Conservation (phyloP, 2,113 vertebrate species). For the Zosterops pallidus region DNA sequence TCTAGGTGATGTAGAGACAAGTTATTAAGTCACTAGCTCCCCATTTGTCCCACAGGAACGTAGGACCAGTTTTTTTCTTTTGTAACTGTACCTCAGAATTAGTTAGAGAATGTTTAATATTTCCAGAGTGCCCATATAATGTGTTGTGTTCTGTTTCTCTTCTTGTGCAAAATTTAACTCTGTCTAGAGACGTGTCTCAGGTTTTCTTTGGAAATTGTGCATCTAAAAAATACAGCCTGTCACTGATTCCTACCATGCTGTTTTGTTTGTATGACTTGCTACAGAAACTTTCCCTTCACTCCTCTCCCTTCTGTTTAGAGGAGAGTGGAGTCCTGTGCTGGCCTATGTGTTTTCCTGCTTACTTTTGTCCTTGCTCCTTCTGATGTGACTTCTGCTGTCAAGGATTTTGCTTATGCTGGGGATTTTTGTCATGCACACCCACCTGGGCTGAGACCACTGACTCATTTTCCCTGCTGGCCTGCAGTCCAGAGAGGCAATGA, state of each 20-base stretch:
- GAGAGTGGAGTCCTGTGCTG: neutral
- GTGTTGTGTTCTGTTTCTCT: neutral
- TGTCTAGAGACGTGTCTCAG: neutral
- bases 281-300: neutral
- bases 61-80: neutral
- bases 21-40: neutral
- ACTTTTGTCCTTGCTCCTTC: neutral
- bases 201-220: neutral
- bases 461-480: neutral
- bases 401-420: neutral
- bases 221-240: neutral
- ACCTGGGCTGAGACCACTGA: neutral
- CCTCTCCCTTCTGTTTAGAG: accelerated
- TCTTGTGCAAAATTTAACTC: neutral
- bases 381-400: neutral
- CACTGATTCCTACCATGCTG: neutral
- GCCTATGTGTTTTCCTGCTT: neutral
- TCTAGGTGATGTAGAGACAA: neutral
- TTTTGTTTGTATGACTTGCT: neutral
- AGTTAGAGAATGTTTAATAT: neutral
- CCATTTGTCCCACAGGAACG: neutral
- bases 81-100: neutral
- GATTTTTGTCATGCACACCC: neutral
- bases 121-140: neutral
- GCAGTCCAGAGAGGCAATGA: neutral